phyloP scores from a whole-genome alignment of 2,113 vertebrate species.

The Myanophis thanlyinensis region DNA sequence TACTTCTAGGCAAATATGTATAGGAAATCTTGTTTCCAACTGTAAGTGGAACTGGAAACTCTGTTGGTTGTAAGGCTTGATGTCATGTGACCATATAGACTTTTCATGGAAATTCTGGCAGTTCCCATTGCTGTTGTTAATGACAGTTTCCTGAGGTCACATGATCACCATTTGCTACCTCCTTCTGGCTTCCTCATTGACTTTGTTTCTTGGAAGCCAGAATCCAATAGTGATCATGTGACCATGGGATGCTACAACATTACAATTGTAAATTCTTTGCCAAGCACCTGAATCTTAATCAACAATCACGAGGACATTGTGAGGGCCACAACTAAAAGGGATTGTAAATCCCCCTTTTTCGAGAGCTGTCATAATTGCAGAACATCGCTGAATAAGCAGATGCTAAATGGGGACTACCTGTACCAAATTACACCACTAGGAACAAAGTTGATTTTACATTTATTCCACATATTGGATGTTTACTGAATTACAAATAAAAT shows the following conservation, averaged over 20 bases:
- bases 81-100: not conserved
- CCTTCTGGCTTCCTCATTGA: not conserved
- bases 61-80: not conserved
- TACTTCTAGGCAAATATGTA: not conserved
- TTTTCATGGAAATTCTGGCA: not conserved
- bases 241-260: not conserved
- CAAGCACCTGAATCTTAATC: not conserved
- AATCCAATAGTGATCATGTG: not conserved
- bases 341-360: not conserved
- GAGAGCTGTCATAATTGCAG: not conserved
- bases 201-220: not conserved
- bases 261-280: not conserved
- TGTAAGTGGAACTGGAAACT: not conserved
- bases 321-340: not conserved
- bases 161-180: not conserved
- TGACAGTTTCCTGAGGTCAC: not conserved
- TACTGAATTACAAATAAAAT: not conserved
- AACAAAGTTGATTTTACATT: not conserved
- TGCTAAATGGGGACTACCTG: not conserved
- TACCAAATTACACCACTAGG: not conserved
- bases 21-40: not conserved
- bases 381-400: not conserved
- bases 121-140: not conserved
- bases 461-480: not conserved
- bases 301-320: not conserved